Evolutionary conservation across 1,140 invertebrate genomes (phyloP).

Genomic region (Micrasema minimum): DNA sequence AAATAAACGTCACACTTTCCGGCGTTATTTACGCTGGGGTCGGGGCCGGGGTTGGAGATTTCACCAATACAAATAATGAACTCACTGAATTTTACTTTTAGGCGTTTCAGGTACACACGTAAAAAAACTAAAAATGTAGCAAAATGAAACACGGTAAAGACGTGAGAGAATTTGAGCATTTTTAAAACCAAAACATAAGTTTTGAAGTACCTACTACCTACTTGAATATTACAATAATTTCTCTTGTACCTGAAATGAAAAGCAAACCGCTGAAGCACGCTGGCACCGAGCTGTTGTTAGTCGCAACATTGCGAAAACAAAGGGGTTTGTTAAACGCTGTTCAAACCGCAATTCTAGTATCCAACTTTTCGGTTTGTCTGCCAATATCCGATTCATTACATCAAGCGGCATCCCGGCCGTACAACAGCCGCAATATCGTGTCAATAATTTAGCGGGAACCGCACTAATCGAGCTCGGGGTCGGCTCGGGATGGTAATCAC

Average conservation of each 20-base stretch:
- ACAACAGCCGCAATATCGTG: slow-evolving; percentile 47
- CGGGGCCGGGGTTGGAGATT: no score
- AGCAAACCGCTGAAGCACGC: background rate
- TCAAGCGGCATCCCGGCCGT: slow-evolving; percentile 32
- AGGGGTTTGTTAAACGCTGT: slow-evolving; percentile 38
- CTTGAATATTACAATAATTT: no score
- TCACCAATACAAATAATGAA: no score
- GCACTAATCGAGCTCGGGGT: slow-evolving; percentile 47
- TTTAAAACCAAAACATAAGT: no score
- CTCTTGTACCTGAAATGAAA: no score
- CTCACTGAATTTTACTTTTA: no score
- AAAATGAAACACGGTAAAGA: no score
- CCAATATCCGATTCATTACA: slow-evolving; percentile 52
- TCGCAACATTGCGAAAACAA: slow-evolving; percentile 40
- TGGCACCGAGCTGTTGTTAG: slow-evolving; percentile 20
- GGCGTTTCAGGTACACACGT: no score
- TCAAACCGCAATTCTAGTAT: slow-evolving; percentile 50
- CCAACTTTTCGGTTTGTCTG: slow-evolving; percentile 51
- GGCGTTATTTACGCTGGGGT: background rate
- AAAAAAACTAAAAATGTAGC: no score
- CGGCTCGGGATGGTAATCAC: slow-evolving; percentile 14
- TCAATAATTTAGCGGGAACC: slow-evolving; percentile 51
- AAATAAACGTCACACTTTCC: slow-evolving; percentile 40
- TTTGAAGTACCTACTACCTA: no score
- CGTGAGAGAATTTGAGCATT: no score